Evolutionary conservation across 2,888 invertebrate genomes (phyloP).

Genomic region (Dryococelus australis): DNA sequence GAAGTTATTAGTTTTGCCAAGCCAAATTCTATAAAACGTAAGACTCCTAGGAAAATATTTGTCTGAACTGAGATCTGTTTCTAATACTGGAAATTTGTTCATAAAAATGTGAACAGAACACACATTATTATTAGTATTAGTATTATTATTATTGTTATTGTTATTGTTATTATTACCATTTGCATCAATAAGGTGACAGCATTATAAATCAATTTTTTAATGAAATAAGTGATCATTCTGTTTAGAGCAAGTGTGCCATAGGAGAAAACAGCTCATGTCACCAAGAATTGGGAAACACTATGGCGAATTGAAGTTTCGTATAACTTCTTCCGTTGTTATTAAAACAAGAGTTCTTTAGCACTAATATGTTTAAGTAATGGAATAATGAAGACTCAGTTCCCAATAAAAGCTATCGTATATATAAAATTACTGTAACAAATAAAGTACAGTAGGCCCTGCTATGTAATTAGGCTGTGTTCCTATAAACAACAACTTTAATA

Average conservation of each 20-base stretch:
- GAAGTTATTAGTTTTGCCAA: background rate
- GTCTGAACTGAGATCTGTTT: slow-evolving; percentile 1
- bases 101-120: background rate
- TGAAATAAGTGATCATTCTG: background rate
- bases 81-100: slow-evolving; percentile 3
- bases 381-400: too few species aligned
- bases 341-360: too few species aligned
- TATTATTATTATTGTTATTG: too few species aligned
- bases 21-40: background rate
- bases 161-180: background rate
- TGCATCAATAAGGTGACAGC: background rate
- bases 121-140: too few species aligned
- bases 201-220: background rate
- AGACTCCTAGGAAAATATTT: slow-evolving; percentile 3
- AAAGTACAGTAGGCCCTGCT: too few species aligned
- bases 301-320: too few species aligned
- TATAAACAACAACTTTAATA: too few species aligned
- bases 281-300: background rate
- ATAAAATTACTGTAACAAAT: too few species aligned
- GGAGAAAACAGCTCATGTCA: background rate
- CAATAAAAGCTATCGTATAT: too few species aligned
- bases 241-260: background rate
- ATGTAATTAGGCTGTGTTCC: too few species aligned
- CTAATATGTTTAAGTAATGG: too few species aligned
- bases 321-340: too few species aligned